Conservation (phyloP, 2,888 invertebrate genomes). For the Epinotia nisella region DNA sequence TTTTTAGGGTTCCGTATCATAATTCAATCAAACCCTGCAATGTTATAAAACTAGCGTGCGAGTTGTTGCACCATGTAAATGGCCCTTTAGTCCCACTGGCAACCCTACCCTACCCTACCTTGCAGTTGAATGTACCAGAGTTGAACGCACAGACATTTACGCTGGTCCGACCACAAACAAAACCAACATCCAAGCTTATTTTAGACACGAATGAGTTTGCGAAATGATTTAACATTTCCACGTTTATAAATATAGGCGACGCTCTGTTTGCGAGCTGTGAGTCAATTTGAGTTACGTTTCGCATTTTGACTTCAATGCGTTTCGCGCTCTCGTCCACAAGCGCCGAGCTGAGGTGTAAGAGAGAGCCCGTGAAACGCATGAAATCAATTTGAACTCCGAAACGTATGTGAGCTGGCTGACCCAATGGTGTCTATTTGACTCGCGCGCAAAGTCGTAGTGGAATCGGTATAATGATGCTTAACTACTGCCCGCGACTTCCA, state of each 20-base stretch:
- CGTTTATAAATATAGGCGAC: slow-evolving; percentile 12
- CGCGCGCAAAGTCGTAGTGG: not conserved
- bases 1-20: no score
- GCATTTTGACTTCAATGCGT: not conserved
- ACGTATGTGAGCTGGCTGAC: not conserved
- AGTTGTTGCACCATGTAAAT: no score
- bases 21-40: no score
- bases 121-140: not conserved
- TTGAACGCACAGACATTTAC: slow-evolving; percentile 4
- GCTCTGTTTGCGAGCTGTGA: not conserved
- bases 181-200: slow-evolving; percentile 14
- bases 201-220: slow-evolving; percentile 23
- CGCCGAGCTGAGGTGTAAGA: not conserved
- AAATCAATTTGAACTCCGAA: not conserved
- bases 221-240: slow-evolving; percentile 31
- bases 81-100: no score
- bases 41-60: no score
- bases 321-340: not conserved
- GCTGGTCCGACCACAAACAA: slow-evolving; percentile 1
- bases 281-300: not conserved
- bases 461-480: not conserved
- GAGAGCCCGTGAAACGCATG: not conserved
- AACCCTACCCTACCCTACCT: not conserved
- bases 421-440: not conserved
- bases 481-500: no score